Percentiles rank a stretch among this genome's conserved stretches.
Conservation (phyloP, 2,888 invertebrate species). For the Acleris sparsana region DNA sequence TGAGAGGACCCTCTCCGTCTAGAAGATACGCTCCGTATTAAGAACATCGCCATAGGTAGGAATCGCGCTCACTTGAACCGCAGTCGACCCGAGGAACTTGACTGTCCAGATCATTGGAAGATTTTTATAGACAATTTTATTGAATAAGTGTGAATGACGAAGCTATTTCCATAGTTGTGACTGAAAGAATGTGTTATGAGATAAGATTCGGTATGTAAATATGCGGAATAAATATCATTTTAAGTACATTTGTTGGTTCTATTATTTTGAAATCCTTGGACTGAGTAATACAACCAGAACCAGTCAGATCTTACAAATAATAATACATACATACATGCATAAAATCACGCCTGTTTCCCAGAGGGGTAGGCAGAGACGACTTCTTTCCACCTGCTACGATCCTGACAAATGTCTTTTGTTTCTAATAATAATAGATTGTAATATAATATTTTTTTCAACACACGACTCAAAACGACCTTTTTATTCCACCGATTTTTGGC, state of each 20-base stretch:
- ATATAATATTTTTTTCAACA: no score
- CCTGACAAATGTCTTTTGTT: no score
- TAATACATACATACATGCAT: no score
- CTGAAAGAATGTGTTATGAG: conserved; percentile 53
- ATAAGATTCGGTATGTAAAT: conserved; percentile 66
- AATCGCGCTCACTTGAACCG: conserved; percentile 32
- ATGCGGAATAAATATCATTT: conserved; percentile 72
- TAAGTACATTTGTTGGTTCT: conserved; percentile 57
- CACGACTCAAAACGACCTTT: no score
- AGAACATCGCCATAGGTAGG: conserved; percentile 28
- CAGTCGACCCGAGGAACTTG: conserved; percentile 41
- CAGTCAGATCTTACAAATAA: no score
- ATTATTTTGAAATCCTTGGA: conserved; percentile 5
- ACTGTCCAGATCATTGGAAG: conserved; percentile 56
- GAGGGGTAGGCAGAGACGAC: no score
- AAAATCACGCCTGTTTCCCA: no score
- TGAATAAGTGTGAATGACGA: conserved; percentile 63
- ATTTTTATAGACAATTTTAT: conserved; percentile 61
- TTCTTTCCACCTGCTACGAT: no score
- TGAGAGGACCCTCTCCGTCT: conserved; percentile 92
- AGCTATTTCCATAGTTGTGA: conserved; percentile 53
- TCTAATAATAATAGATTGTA: no score
- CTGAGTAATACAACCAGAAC: no score
- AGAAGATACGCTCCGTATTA: conserved; percentile 94
- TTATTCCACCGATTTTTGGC: no score